These are phyloP conservation scores for Callipepla californica DNA, from an alignment of 2,113 vertebrate species.

Conservation along the genomic window DNA sequence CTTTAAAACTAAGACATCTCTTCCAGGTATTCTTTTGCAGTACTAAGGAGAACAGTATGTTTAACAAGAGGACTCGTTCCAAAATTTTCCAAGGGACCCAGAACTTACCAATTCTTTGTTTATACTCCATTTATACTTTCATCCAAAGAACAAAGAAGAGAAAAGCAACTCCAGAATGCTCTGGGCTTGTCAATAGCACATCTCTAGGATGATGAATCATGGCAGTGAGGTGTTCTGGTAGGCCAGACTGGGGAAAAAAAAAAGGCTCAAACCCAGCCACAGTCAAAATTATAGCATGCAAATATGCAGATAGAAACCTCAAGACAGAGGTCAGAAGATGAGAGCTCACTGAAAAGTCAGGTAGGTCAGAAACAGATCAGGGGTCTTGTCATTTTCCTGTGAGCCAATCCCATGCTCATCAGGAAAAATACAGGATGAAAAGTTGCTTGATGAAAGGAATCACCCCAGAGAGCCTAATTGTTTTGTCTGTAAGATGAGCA, in stretches of 20 bases:
- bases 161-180: background rate
- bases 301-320: background rate
- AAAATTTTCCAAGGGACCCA: background rate
- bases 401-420: background rate
- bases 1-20: background rate
- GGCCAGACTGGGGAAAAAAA: background rate
- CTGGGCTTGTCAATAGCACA: background rate
- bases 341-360: background rate
- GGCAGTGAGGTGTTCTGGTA: background rate
- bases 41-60: background rate
- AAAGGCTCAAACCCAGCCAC: background rate
- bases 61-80: background rate
- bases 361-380: background rate
- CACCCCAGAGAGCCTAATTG: background rate
- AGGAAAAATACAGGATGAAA: background rate
- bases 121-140: background rate
- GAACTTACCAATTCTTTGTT: background rate
- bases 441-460: background rate
- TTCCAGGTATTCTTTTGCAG: background rate
- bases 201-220: background rate
- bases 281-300: background rate
- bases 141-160: background rate
- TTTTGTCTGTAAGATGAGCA: background rate
- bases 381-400: background rate
- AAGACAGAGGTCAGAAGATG: accelerated